Base-by-base conservation (phyloP, 2,113 vertebrate genomes). In the Labeo rohita region DNA sequence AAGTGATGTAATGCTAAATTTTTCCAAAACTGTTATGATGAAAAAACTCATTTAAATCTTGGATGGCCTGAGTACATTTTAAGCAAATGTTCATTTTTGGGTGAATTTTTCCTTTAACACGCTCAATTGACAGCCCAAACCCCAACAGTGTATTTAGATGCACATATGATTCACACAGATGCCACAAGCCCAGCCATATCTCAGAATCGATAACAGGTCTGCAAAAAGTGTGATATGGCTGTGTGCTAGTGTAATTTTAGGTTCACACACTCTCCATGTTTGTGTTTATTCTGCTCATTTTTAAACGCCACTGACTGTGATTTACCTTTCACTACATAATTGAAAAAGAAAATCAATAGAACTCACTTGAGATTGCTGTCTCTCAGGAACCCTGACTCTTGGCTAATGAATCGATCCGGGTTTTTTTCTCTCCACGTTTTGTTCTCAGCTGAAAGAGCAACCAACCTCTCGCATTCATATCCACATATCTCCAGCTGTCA, bases 311-410 rank as follows among this genome's bases (percentile, higher is more conserved):
- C 87, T 89, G 88, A 90, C 88, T 91, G 90, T 89, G 92, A 93
- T 94, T 94, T 91, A 92, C 90, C 86, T 92, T 93, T 92, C 88
- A 87, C 90, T 83, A 28, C 86, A 87, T 93, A 91, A 93, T 93
- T 94, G 93, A 91, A 92, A 93, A 91, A 90, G 75, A 92, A 93
- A 95, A 94, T 93, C 86, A 56, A 90, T 91, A 83, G 78, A 89
- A 91, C 91, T 92, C 90, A 84, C 85, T 90, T 36, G n/a, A 61
- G 80, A 72, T 80, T 45, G 73, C 73, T 3, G 87, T 86, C 84
- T 83, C 45, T 52, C 63, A 73, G 49, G 13, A 65, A 85, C 84
- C 87, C 52, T 84, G 72, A 84, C 73, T 78, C 81, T 50, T 28
- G 52, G 47, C 63, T 76, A 87, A 73, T 77, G 16, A 84, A 83